Evolutionary conservation across 2,888 invertebrate genomes (phyloP), one percentile per base, ranked within the genome.

Genomic region (Diploptera punctata): DNA sequence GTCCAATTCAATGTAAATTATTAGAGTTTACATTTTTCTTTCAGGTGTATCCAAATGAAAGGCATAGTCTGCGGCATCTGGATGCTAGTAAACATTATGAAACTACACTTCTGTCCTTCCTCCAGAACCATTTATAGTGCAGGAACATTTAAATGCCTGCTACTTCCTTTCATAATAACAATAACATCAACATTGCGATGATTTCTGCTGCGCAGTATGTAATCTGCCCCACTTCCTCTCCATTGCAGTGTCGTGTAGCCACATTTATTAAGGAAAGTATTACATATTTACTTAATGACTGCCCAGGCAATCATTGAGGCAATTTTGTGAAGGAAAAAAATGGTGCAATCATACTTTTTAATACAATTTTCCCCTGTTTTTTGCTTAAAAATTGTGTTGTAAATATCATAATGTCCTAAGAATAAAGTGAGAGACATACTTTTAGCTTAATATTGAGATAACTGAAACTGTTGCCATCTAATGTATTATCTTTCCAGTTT

Each of bases 81-180:
- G 96, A 97, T 84, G 94, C 97, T 38, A 97, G 95, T 79, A 97
- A 97, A 84, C 98, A 99, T 83, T 98, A 98, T 83, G 98, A 99
- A 84, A 97, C 98, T 7, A 95, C 94, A 67, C 85, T 99, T 73
- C 86, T 99, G 73, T 95, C 95, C 77, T 98, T 98, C 84, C 86
- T 99, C 77, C 95, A 97, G 83, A 91, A 92, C 80, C 84, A 90
- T 82, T 87, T 93, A 84, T 92, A 81, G 81, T 71, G 57, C 29
- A 31, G 31, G 31, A 31, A 29, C 31, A 57, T 31, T 57, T n/a
- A 18, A 52, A 21, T 57, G 29, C 3, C 18, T 33, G 33, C 18
- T 57, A n/a, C n/a, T n/a, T 18, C 31, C 57, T 16, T 57, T 33
- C 33, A 5, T 33, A 10, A 7, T 33, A 29, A 29, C 29, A 57